Percentiles rank a stretch among this genome's conserved stretches.
These are phyloP conservation scores for Galeopterus variegatus DNA, from an alignment of 2,113 vertebrate genomes.

Conservation along the genomic window DNA sequence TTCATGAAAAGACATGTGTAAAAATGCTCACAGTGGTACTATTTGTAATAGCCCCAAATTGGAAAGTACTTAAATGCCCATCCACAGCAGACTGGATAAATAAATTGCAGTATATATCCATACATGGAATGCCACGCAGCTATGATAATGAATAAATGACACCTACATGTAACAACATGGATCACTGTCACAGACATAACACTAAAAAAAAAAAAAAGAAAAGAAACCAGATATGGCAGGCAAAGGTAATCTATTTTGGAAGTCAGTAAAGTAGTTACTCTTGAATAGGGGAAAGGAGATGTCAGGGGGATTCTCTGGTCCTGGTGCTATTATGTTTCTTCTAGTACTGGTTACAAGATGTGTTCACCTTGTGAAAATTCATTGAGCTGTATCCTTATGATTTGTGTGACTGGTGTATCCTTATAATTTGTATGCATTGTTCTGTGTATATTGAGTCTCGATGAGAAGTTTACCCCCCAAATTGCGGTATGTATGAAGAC, in stretches of 20 bases:
- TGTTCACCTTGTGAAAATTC: not conserved
- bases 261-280: too few relatives aligned
- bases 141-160: not conserved
- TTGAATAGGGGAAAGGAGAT: not conserved
- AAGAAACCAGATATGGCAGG: too few relatives aligned
- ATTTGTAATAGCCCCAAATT: not conserved
- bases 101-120: accelerated
- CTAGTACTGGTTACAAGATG: not conserved
- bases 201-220: not conserved
- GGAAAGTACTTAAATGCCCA: not conserved
- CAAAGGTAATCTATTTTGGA: not conserved
- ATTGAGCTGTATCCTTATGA: not conserved
- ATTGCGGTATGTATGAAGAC: not conserved
- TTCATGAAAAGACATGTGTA: not conserved
- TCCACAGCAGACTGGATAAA: not conserved
- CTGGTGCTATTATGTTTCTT: not conserved
- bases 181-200: not conserved
- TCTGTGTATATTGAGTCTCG: not conserved
- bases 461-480: too few relatives aligned
- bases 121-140: not conserved
- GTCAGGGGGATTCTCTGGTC: not conserved
- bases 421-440: not conserved
- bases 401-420: not conserved
- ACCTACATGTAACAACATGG: accelerated
- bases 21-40: not conserved